Percentiles rank a stretch among this genome's conserved stretches.
Evolutionary conservation across 2,113 vertebrate species (phyloP).

Genomic region (Spilogale gracilis): DNA sequence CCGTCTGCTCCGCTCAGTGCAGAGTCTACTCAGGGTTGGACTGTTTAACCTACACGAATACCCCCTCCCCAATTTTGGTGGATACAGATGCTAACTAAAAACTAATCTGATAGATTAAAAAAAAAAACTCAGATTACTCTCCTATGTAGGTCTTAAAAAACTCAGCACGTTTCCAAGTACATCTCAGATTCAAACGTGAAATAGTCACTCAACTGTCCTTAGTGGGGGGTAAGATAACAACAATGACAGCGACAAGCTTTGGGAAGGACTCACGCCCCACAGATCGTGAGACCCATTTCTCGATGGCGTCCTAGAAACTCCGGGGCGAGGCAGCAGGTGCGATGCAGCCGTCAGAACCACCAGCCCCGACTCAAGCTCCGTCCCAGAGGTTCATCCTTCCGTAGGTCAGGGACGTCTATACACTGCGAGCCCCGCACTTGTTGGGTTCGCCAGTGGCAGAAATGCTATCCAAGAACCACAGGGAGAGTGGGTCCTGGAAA

Average conservation of each 20-base stretch:
- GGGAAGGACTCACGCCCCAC: too few relatives aligned
- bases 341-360: fast-evolving
- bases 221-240: not conserved
- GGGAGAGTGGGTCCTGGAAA: not conserved
- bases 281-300: not conserved
- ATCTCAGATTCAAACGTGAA: not conserved
- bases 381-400: not conserved
- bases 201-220: not conserved
- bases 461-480: not conserved
- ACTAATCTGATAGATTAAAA: not conserved
- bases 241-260: fast-evolving
- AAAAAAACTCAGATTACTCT: not conserved
- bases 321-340: not conserved
- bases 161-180: not conserved
- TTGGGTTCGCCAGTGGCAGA: not conserved
- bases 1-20: not conserved
- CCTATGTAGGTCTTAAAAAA: not conserved
- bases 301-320: fast-evolving
- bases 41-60: not conserved
- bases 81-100: not conserved
- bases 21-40: not conserved
- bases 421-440: fast-evolving
- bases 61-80: not conserved
- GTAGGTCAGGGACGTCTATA: not conserved
- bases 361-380: not conserved